These are phyloP conservation scores for Epsilonema sp. DNA, from an alignment of 2,888 invertebrate genomes.

Conservation along the genomic window DNA sequence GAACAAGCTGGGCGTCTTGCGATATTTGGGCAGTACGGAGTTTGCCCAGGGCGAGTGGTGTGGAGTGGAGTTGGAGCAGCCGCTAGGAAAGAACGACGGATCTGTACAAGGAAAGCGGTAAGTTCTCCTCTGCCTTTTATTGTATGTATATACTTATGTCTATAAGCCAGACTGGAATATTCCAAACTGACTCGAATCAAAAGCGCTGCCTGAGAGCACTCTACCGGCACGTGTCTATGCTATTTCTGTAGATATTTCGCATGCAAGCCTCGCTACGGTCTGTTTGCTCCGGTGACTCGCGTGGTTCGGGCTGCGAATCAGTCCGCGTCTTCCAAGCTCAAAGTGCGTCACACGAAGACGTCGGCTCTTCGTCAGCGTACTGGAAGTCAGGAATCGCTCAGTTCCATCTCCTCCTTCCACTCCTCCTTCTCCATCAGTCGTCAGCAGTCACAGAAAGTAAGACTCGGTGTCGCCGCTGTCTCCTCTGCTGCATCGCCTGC, in stretches of 20 bases:
- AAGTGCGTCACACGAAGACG: constrained; percentile 16
- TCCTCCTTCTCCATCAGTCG: constrained; percentile 11
- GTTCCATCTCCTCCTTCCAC: constrained; percentile 49
- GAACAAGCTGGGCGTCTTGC: constrained; percentile 30
- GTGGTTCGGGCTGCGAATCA: constrained; percentile 37
- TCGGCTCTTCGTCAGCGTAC: constrained; percentile 26
- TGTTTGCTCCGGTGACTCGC: constrained; percentile 78
- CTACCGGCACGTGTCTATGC: too few relatives aligned
- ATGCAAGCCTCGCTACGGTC: constrained; percentile 66
- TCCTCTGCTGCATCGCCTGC: constrained; percentile 2
- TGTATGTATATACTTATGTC: too few relatives aligned
- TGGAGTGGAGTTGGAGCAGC: constrained; percentile 79
- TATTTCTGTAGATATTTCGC: constrained; percentile 65
- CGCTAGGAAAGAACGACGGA: constrained; percentile 85
- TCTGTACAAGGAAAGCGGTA: constrained; percentile 74
- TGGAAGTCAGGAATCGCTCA: constrained; percentile 57
- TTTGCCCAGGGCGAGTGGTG: constrained; percentile 75
- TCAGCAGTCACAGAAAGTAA: constrained; percentile 40
- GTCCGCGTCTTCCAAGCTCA: constrained; percentile 4
- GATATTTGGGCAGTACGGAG: constrained; percentile 32
- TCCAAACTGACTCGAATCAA: too few relatives aligned
- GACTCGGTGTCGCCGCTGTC: constrained; percentile 51
- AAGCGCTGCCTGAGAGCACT: too few relatives aligned
- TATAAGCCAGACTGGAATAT: too few relatives aligned
- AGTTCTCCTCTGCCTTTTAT: background rate